Evolutionary conservation across 1,140 invertebrate species (phyloP), one percentile per base, ranked within the genome.

Genomic region (Agrypnia vestita): DNA sequence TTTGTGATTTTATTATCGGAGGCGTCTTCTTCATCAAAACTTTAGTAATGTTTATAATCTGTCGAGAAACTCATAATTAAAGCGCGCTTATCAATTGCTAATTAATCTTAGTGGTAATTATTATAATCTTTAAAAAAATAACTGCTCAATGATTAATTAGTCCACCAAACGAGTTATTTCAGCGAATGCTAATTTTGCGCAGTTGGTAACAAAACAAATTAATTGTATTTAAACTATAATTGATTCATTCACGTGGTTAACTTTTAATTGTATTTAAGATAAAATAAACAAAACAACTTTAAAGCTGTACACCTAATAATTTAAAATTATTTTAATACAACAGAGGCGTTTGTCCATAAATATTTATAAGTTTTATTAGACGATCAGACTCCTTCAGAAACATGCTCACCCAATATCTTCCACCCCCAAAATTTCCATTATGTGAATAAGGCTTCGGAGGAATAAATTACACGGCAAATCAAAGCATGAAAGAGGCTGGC

Each of bases 401-500:
- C 6, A 1, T 3, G 25, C 6, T 35, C 25, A 35, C 49, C 49
- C 11, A 51, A 51, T 13, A 51, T 51, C 1, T 15, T 15, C n/a
- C 8, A 51, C 11, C 35, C 71, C 71, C 71, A 55, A 13, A 74
- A 62, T 76, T 76, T 76, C 74, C 56, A 61, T 76, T 76, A 76
- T 44, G 4, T 8, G 59, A 46, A 47, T 80, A 75, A 35, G 71
- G 71, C 25, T 78, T 81, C 75, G 64, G 51, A 43, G 35, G 77
- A 77, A 69, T 82, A 77, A 82, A 82, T 79, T 82, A 76, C 79
- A 82, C 79, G 81, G 74, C 81, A 71, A 79, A 61, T 82, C 72
- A 74, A 74, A 74, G 56, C 21, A 56, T 25, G 17, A 71, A 71
- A 19, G 67, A 15, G 44, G 67, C 17, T 51, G 67, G 15, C 67